Evolutionary conservation across 2,888 invertebrate genomes (phyloP).

Genomic region (Eucera pruinosa): DNA sequence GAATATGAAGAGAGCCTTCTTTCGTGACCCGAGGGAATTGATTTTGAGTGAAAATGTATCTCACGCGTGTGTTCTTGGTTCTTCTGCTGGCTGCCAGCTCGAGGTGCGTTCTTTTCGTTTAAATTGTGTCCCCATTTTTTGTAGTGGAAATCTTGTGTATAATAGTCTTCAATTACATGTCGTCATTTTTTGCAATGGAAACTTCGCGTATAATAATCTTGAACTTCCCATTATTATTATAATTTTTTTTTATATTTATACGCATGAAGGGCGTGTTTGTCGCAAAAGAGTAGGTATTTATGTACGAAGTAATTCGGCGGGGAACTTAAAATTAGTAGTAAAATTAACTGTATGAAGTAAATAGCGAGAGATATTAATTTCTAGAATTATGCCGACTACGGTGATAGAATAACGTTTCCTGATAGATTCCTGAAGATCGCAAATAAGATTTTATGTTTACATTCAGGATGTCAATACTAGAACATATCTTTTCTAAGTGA

Average conservation of each 20-base stretch:
- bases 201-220: too few species aligned
- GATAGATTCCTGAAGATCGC: background rate
- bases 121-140: background rate
- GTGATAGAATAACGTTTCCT: background rate
- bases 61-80: slow-evolving; percentile 77
- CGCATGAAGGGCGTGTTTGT: too few species aligned
- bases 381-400: background rate
- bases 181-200: too few species aligned
- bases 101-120: slow-evolving; percentile 76
- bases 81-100: slow-evolving; percentile 77
- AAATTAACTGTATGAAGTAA: background rate
- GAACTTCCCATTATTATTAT: too few species aligned
- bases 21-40: slow-evolving; percentile 75
- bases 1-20: slow-evolving; percentile 83
- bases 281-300: too few species aligned
- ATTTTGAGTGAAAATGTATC: slow-evolving; percentile 79
- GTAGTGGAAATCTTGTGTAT: background rate
- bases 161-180: background rate
- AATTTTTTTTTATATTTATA: too few species aligned
- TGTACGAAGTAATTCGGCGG: background rate
- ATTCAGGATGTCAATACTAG: background rate
- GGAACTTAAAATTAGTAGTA: background rate
- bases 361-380: background rate
- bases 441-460: slow-evolving; percentile 1
- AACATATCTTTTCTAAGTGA: too few species aligned